Evolutionary conservation across 2,888 invertebrate species (phyloP), one percentile per base, ranked within the genome.

Genomic region (Falcaria lacertinaria): DNA sequence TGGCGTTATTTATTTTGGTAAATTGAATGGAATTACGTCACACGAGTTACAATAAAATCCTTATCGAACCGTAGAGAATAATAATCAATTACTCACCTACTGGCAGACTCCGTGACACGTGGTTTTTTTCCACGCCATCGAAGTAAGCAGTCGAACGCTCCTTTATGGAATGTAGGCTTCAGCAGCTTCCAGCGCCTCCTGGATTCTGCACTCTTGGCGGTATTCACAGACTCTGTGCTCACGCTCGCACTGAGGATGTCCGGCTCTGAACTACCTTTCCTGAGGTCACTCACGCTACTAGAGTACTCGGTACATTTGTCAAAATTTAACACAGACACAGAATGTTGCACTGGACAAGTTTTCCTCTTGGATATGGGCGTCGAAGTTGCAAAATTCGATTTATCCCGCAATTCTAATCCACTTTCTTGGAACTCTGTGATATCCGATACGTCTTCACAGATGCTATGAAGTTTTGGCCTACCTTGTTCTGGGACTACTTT

Each of bases 91-190:
- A 82, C 88, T 86, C 57, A 89, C 89, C 73, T 80, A 50, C 43
- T 58, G 37, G 59, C 47, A 36, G 65, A 64, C 47, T 77, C 74
- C 44, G 67, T 57, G 28, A 66, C 46, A 35, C 58, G 69, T 38
- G 74, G 60, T 60, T 80, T 86, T 61, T 81, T 88, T 51, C 79
- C 75, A 45, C 86, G 82, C 89, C 89, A 89, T 34, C 74, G 72
- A 33, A 89, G 62, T 56, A 89, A 66, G 59, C 85, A 86, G 59
- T 87, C 86, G 50, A 89, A 83, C 28, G 85, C 69, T 25, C 80
- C 80, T 67, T 84, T 89, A 40, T 74, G 73, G 53, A 87, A 82
- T 0, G 78, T 76, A 6, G 80, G 80, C 52, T 76, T 85, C 25
- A 86, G 58, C 44, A 83, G 57, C 50, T 77, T 86, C 83, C 81